Percentiles rank a stretch among this genome's conserved stretches.
These are phyloP conservation scores for Meandrina meandrites DNA, from an alignment of 92 coral and sea anemone genomes.

Conservation along the genomic window DNA sequence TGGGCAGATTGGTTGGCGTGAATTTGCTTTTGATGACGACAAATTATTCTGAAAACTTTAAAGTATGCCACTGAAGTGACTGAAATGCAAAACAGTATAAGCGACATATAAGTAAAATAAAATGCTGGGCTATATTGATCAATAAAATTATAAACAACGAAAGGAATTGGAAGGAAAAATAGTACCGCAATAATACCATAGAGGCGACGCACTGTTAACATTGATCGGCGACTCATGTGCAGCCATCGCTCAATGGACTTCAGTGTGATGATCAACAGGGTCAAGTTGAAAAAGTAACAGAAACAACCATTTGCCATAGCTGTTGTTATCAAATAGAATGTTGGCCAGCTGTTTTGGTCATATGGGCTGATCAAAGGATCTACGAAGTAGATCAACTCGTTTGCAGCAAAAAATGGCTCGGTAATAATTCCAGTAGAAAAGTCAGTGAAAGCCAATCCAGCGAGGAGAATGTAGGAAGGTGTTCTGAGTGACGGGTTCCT, in stretches of 20 bases:
- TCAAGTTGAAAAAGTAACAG: not conserved
- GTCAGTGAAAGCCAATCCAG: conserved; percentile 10
- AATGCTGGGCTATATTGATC: no score
- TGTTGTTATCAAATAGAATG: not conserved
- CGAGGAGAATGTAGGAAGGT: not conserved
- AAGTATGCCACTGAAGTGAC: not conserved
- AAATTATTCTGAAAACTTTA: not conserved
- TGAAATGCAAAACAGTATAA: not conserved
- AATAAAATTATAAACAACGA: not conserved
- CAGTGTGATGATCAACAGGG: not conserved
- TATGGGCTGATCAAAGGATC: not conserved
- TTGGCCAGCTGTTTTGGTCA: not conserved
- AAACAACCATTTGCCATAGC: not conserved
- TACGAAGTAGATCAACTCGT: not conserved
- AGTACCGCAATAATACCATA: not conserved
- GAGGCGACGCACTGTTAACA: not conserved
- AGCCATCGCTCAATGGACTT: conserved; percentile 3
- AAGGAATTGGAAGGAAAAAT: not conserved
- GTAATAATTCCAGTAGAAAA: conserved; percentile 19
- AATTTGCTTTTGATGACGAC: conserved; percentile 1
- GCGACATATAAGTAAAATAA: not conserved
- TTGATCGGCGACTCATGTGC: conserved; percentile 1
- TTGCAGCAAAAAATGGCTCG: conserved; percentile 9
- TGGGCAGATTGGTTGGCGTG: not conserved
- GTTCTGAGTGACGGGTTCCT: not conserved